Percentiles rank a stretch among this genome's conserved stretches.
Evolutionary conservation across 2,113 vertebrate species (phyloP).

Genomic region (Hypomesus transpacificus): DNA sequence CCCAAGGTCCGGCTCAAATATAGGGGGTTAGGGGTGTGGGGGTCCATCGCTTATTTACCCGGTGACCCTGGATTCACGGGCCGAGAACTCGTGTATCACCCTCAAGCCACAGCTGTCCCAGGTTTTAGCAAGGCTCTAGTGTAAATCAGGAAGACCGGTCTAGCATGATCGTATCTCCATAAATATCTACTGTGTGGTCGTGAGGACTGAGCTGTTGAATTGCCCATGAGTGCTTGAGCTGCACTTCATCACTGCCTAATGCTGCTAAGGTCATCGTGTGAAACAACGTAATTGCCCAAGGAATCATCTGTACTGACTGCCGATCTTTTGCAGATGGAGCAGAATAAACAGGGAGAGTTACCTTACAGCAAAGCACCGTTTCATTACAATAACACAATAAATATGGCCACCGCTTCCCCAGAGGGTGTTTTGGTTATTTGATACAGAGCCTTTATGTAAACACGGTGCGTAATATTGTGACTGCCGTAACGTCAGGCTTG

Average conservation of each 20-base stretch:
- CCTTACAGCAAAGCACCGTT: background rate
- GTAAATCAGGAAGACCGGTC: constrained; percentile 2
- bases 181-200: background rate
- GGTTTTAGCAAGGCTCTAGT: constrained; percentile 3
- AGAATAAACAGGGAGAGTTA: background rate
- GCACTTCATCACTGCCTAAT: background rate
- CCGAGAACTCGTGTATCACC: background rate
- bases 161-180: background rate
- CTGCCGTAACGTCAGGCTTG: constrained; percentile 8
- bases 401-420: constrained; percentile 15
- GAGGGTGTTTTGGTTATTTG: constrained; percentile 10
- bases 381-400: constrained; percentile 22
- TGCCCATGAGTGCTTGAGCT: background rate
- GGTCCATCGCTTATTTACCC: constrained; percentile 3
- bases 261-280: background rate
- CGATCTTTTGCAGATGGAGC: background rate
- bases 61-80: background rate
- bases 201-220: background rate
- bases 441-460: constrained; percentile 24
- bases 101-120: constrained; percentile 6
- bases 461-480: background rate
- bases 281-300: background rate
- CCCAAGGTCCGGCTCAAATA: constrained; percentile 10
- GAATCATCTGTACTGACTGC: too few relatives aligned
- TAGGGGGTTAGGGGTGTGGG: background rate